These are phyloP conservation scores for Chalcosyrphus nemorum DNA, from an alignment of 2,888 invertebrate genomes.

Conservation along the genomic window DNA sequence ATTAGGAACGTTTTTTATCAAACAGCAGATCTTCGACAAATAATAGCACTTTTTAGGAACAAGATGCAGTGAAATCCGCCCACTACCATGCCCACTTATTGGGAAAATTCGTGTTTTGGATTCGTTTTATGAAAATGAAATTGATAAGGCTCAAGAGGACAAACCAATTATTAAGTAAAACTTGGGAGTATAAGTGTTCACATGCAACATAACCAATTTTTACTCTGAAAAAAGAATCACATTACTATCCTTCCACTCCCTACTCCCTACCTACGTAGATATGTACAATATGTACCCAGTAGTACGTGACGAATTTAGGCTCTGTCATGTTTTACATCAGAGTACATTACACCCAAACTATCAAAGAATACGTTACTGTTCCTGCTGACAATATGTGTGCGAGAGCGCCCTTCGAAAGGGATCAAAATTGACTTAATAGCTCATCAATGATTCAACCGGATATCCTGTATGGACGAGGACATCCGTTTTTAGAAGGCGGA, in stretches of 20 bases:
- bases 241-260: not conserved
- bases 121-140: too few species aligned
- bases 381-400: not conserved
- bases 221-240: not conserved
- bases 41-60: too few species aligned
- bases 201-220: too few species aligned
- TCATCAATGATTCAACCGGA: slow-evolving; percentile 82
- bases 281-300: too few species aligned
- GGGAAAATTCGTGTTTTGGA: too few species aligned
- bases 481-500: slow-evolving; percentile 81
- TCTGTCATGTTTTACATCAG: slow-evolving; percentile 13
- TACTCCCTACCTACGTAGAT: not conserved
- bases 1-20: too few species aligned
- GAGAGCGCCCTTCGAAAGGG: not conserved
- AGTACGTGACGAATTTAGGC: not conserved
- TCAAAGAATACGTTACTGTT: slow-evolving; percentile 6
- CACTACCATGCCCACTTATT: too few species aligned
- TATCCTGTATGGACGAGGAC: slow-evolving; percentile 81
- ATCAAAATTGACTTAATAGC: slow-evolving; percentile 81
- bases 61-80: too few species aligned
- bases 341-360: not conserved
- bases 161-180: too few species aligned
- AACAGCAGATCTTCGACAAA: too few species aligned
- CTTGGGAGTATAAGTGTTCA: too few species aligned
- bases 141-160: too few species aligned